Conservation (phyloP, 1,140 invertebrate genomes). For the Drosophila miranda region DNA sequence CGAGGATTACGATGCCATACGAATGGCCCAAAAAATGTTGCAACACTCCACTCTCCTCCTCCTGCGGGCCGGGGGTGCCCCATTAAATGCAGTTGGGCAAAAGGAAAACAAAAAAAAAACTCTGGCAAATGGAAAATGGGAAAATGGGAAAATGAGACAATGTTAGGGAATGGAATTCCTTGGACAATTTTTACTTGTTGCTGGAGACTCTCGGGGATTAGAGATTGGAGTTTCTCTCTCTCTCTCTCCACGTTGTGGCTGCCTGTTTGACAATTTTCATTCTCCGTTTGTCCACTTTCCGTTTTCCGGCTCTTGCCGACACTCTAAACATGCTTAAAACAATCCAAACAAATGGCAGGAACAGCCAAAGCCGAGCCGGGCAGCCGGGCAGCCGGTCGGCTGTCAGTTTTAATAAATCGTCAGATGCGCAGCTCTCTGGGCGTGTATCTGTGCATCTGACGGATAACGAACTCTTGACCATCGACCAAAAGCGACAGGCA, state of each 20-base stretch:
- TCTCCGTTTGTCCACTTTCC: slow-evolving; percentile 15
- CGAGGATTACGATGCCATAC: slow-evolving; percentile 38
- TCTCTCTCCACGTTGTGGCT: background rate
- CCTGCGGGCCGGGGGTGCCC: background rate
- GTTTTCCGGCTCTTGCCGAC: slow-evolving; percentile 12
- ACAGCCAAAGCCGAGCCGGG: background rate
- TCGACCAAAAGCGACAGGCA: background rate
- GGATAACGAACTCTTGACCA: slow-evolving; percentile 17
- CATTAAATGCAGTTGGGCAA: slow-evolving; percentile 26
- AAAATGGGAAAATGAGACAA: slow-evolving; percentile 12
- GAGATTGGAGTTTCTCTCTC: background rate
- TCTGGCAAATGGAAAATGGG: slow-evolving; percentile 2
- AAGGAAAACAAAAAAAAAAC: slow-evolving; percentile 5
- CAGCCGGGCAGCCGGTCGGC: background rate
- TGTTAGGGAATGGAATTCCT: background rate
- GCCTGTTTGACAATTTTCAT: slow-evolving; percentile 48
- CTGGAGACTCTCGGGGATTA: slow-evolving; percentile 26
- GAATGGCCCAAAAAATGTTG: slow-evolving; percentile 4
- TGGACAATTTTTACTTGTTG: slow-evolving; percentile 35
- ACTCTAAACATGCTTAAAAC: slow-evolving; percentile 43
- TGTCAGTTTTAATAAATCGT: slow-evolving; percentile 55
- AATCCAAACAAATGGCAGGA: slow-evolving; percentile 46
- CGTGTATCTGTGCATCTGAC: slow-evolving; percentile 1
- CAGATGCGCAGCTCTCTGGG: slow-evolving; percentile 1
- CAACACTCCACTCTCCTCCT: background rate